Evolutionary conservation across 1,140 invertebrate genomes (phyloP).

Genomic region (Orchesella cincta): DNA sequence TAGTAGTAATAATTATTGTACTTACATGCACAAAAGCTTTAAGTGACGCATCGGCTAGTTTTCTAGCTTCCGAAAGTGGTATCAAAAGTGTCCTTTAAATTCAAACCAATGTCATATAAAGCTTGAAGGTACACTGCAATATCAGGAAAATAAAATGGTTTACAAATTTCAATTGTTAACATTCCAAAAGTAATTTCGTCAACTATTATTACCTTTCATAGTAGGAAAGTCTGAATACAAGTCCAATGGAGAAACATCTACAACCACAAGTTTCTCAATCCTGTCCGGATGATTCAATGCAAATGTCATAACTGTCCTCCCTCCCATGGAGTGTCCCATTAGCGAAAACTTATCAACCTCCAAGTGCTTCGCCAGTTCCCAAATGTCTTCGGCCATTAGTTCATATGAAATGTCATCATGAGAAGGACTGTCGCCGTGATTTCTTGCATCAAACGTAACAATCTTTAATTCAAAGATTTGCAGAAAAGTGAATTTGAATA

Average conservation of each 20-base stretch:
- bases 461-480: constrained; percentile 60
- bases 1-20: too few species aligned
- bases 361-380: constrained; percentile 65
- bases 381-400: constrained; percentile 72
- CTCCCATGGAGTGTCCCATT: constrained; percentile 90
- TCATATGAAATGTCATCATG: constrained; percentile 68
- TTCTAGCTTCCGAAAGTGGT: constrained; percentile 68
- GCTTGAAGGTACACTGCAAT: too few species aligned
- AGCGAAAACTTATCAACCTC: constrained; percentile 64
- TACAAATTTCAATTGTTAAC: too few species aligned
- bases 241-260: constrained; percentile 78
- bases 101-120: too few species aligned
- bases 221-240: constrained; percentile 65
- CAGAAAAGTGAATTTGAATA: constrained; percentile 11
- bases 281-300: constrained; percentile 72
- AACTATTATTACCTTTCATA: constrained; percentile 58
- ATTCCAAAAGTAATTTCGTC: too few species aligned
- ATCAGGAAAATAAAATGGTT: too few species aligned
- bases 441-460: constrained; percentile 79
- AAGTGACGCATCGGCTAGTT: constrained; percentile 62
- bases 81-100: too few species aligned
- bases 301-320: constrained; percentile 75
- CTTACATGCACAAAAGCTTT: constrained; percentile 56
- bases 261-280: constrained; percentile 76
- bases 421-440: constrained; percentile 89